A percentile compares a stretch with the other conserved stretches of the same genome.
These are phyloP conservation scores for Drosophila acutilabella DNA, from an alignment of 2,888 invertebrate species.

Conservation along the genomic window DNA sequence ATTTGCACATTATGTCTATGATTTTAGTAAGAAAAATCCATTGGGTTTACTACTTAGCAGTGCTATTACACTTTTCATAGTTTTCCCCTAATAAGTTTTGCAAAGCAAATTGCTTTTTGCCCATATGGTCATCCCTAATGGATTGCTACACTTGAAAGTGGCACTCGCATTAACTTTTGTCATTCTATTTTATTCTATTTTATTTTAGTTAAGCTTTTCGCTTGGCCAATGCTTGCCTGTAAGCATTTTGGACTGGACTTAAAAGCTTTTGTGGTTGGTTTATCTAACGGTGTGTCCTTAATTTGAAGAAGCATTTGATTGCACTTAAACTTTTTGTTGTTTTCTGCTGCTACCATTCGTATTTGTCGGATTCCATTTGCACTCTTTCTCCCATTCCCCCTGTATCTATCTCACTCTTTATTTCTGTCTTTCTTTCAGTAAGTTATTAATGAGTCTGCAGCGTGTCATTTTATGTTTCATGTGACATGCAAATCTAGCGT, in stretches of 20 bases:
- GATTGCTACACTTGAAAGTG: constrained; percentile 17
- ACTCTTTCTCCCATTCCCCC: not conserved
- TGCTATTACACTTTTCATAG: not conserved
- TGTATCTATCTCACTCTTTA: not conserved
- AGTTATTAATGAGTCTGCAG: constrained; percentile 68
- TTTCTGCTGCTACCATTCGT: constrained; percentile 5
- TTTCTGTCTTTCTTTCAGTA: not conserved
- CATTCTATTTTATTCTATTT: constrained; percentile 48
- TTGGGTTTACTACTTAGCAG: not conserved
- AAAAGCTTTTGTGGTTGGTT: constrained; percentile 72
- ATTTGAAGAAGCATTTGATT: constrained; percentile 68
- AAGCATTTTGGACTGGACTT: constrained; percentile 37
- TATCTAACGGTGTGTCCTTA: constrained; percentile 38
- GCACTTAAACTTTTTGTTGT: constrained; percentile 55
- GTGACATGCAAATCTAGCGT: constrained; percentile 61
- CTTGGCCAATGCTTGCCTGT: not conserved
- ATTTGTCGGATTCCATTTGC: constrained; percentile 36
- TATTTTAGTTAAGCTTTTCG: constrained; percentile 24
- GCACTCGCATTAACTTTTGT: constrained; percentile 57
- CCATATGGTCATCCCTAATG: constrained; percentile 49
- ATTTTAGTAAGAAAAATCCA: not conserved
- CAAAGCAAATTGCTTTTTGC: not conserved
- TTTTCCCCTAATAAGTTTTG: not conserved
- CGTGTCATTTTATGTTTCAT: constrained; percentile 45
- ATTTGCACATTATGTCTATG: too few relatives aligned